Conservation (phyloP, 2,113 vertebrate genomes). For the Ammospiza caudacuta region DNA sequence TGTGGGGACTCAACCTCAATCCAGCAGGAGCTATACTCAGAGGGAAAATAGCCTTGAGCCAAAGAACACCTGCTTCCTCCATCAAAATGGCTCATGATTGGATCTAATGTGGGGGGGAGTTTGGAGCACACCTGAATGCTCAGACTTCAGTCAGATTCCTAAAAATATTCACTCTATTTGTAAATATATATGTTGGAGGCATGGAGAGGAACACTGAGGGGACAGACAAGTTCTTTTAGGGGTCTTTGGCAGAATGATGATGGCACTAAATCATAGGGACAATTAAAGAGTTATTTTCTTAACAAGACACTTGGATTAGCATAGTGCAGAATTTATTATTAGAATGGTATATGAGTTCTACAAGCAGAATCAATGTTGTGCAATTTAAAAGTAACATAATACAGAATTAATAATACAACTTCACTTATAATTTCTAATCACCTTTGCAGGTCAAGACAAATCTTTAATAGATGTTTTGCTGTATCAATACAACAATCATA, state of each 20-base stretch:
- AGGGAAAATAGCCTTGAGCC: background rate
- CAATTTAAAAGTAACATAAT: background rate
- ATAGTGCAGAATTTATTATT: background rate
- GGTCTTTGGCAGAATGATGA: background rate
- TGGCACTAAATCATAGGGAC: background rate
- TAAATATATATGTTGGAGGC: background rate
- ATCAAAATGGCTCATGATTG: accelerated
- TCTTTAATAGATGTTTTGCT: background rate
- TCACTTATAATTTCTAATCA: background rate
- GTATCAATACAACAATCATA: background rate
- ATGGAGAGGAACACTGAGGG: background rate
- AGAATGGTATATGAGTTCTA: background rate
- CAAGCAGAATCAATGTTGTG: background rate
- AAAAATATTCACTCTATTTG: background rate
- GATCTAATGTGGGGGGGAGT: background rate
- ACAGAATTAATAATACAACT: background rate
- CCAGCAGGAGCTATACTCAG: background rate
- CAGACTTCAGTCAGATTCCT: background rate
- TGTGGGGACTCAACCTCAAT: background rate
- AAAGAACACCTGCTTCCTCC: background rate
- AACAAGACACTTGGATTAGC: background rate
- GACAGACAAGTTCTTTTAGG: background rate
- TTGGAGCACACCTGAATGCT: background rate
- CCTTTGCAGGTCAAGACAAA: background rate
- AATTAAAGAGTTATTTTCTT: background rate